phyloP scores from a whole-genome alignment of 2,888 invertebrate species.

The Gryllus longicercus region DNA sequence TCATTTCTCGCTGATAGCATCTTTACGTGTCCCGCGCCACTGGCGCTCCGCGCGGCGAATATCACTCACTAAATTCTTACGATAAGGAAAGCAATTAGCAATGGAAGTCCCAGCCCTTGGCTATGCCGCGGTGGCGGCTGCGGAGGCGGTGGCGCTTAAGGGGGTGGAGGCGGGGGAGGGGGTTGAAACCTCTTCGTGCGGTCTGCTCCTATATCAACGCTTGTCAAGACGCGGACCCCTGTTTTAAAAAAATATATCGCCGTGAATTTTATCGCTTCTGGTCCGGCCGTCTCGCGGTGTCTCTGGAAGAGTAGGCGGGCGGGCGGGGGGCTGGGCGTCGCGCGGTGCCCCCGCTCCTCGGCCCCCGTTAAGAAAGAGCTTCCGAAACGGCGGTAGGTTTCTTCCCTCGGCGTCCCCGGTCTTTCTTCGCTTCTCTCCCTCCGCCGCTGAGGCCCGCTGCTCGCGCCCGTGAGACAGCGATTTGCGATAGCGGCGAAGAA shows the following conservation, averaged over 20 bases:
- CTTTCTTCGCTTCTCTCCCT: too few relatives aligned
- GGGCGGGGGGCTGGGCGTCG: not conserved
- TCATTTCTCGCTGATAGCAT: constrained; percentile 10
- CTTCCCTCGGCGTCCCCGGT: too few relatives aligned
- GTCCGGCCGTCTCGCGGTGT: not conserved
- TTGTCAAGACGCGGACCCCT: constrained; percentile 17
- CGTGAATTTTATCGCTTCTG: constrained; percentile 17
- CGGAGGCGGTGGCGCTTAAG: not conserved
- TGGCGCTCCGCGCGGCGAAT: constrained; percentile 7
- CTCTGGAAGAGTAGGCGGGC: not conserved
- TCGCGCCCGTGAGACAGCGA: too few relatives aligned
- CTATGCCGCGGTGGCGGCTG: not conserved
- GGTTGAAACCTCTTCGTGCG: not conserved
- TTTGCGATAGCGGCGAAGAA: too few relatives aligned
- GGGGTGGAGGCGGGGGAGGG: not conserved
- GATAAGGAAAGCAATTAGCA: constrained; percentile 17
- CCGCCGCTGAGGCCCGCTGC: too few relatives aligned
- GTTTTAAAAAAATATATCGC: not conserved
- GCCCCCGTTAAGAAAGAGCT: not conserved
- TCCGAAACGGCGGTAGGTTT: not conserved
- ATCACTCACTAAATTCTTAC: constrained; percentile 8
- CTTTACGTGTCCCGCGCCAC: constrained; percentile 6
- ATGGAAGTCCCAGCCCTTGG: not conserved
- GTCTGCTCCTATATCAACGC: not conserved
- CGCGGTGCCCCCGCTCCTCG: not conserved